These are phyloP conservation scores for Carduelis carduelis DNA, from an alignment of 2,797 vertebrate species.

Conservation along the genomic window DNA sequence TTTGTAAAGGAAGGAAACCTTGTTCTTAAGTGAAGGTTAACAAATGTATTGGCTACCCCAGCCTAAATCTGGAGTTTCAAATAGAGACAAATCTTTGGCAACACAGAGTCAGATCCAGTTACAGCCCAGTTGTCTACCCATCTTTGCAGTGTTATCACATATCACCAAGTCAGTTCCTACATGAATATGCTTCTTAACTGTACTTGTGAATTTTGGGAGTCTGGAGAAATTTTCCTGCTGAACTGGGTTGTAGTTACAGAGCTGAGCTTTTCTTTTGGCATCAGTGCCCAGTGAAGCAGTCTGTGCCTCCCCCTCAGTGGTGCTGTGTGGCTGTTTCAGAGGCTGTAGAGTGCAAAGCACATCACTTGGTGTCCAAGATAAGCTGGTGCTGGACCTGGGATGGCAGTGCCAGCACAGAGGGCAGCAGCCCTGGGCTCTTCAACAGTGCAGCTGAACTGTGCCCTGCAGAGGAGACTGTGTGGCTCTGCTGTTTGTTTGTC, in stretches of 20 bases:
- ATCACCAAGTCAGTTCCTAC: slow-evolving; percentile 28
- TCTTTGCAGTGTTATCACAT: slow-evolving; percentile 49
- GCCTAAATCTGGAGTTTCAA: background rate
- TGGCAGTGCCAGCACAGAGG: background rate
- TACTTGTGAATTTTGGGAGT: background rate
- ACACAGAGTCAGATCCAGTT: background rate
- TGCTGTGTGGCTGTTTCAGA: background rate
- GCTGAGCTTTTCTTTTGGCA: background rate
- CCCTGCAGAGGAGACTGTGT: fast-evolving
- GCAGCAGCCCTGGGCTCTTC: background rate
- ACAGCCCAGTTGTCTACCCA: slow-evolving; percentile 45
- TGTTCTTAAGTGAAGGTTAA: slow-evolving; percentile 12
- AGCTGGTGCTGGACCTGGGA: background rate
- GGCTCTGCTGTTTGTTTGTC: background rate
- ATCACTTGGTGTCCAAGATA: background rate
- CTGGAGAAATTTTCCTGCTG: background rate
- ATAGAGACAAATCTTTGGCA: slow-evolving; percentile 28
- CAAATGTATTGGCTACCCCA: background rate
- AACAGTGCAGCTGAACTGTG: background rate
- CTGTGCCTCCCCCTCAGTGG: background rate
- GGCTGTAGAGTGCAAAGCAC: background rate
- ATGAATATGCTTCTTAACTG: background rate
- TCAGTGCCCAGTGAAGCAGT: background rate
- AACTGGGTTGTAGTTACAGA: background rate
- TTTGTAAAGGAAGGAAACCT: background rate